These are phyloP conservation scores for Coracias cyanogaster DNA, from an alignment of 2,797 vertebrate genomes.

Conservation along the genomic window DNA sequence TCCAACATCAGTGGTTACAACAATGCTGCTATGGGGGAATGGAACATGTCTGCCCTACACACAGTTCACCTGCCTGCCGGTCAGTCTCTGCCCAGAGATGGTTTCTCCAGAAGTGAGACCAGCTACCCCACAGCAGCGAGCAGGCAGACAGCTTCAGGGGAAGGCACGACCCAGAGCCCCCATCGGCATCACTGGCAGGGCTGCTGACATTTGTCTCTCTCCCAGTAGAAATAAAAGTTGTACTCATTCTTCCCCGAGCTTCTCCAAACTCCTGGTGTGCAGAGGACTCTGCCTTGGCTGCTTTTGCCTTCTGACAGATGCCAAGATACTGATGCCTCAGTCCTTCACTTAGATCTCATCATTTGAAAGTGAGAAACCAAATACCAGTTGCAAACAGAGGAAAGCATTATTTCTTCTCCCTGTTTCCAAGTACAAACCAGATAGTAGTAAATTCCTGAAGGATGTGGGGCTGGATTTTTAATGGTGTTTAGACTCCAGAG, in stretches of 20 bases:
- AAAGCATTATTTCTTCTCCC: neutral
- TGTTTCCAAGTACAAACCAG: neutral
- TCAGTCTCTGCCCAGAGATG: neutral
- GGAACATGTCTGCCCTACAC: neutral
- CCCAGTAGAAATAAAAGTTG: neutral
- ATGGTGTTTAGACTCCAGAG: slow-evolving; percentile 20
- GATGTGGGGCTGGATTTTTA: neutral
- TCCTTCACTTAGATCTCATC: neutral
- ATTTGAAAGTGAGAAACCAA: slow-evolving; percentile 18
- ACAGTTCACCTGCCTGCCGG: neutral
- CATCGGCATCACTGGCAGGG: fast-evolving
- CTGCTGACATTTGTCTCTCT: neutral
- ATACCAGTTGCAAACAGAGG: neutral
- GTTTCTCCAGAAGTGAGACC: fast-evolving
- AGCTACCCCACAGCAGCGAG: neutral
- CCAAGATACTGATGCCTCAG: neutral
- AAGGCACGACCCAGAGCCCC: neutral
- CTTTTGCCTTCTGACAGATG: neutral
- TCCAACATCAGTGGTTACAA: neutral
- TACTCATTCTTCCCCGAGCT: neutral
- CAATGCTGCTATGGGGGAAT: neutral
- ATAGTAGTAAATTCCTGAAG: neutral
- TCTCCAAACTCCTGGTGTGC: neutral
- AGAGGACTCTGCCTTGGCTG: neutral
- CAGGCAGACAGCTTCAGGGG: neutral